Evolutionary conservation across 53 echinoderm and acorn worm species (phyloP).

Genomic region (Antedon mediterranea): DNA sequence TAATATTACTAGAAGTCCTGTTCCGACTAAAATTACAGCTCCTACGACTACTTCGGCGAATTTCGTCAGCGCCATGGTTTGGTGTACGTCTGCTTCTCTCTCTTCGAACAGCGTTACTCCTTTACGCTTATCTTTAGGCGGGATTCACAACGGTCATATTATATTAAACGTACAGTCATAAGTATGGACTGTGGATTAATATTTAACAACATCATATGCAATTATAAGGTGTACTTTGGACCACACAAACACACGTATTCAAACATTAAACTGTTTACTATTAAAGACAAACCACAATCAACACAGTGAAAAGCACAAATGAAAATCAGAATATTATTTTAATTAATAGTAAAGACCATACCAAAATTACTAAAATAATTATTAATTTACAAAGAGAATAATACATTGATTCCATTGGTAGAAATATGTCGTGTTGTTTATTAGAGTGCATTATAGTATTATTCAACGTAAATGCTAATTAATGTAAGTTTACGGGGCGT

Average conservation of each 20-base stretch:
- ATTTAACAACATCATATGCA: neutral
- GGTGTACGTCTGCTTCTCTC: too few species aligned
- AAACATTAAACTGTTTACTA: neutral
- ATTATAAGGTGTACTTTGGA: neutral
- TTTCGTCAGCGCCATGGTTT: neutral
- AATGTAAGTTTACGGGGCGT: too few species aligned
- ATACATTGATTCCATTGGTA: too few species aligned
- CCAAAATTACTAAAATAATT: too few species aligned
- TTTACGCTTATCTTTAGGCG: neutral
- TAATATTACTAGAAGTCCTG: conserved; percentile 36
- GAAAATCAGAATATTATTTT: neutral
- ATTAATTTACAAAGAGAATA: too few species aligned
- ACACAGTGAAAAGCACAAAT: neutral
- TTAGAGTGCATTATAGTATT: too few species aligned
- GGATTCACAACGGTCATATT: neutral
- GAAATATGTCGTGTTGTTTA: too few species aligned
- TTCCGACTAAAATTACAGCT: conserved; percentile 23
- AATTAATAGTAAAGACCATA: too few species aligned
- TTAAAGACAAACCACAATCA: neutral
- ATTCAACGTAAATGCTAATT: too few species aligned
- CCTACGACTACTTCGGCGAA: conserved; percentile 31
- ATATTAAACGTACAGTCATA: neutral
- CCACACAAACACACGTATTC: neutral
- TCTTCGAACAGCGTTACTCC: too few species aligned
- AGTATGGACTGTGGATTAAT: neutral